Conservation (phyloP, 2,888 invertebrate genomes). For the Hirudinaria manillensis region DNA sequence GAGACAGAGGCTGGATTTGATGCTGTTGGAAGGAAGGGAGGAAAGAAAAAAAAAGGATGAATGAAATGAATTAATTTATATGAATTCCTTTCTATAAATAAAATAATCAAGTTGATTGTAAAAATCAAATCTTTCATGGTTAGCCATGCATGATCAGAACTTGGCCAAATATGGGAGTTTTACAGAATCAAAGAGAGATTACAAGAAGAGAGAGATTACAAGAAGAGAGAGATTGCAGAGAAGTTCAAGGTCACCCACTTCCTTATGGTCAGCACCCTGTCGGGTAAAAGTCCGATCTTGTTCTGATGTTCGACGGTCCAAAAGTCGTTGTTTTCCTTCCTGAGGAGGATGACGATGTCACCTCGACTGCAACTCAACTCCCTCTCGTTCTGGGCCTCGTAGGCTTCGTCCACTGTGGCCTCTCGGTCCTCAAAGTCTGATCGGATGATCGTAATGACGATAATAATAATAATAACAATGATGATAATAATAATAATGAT, state of each 20-base stretch:
- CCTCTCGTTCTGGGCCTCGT: conserved; percentile 69
- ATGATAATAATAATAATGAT: not conserved
- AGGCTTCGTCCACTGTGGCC: conserved; percentile 74
- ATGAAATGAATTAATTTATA: not conserved
- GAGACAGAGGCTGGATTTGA: conserved; percentile 1
- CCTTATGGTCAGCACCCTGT: conserved; percentile 56
- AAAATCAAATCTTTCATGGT: too few relatives aligned
- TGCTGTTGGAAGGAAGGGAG: not conserved
- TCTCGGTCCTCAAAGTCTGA: conserved; percentile 57
- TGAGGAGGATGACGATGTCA: conserved; percentile 68
- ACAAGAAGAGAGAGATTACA: too few relatives aligned
- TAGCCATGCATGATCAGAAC: too few relatives aligned
- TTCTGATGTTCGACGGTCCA: conserved; percentile 65
- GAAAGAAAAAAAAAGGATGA: not conserved
- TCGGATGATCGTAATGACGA: too few relatives aligned
- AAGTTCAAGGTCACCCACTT: conserved; percentile 14
- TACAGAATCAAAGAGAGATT: too few relatives aligned
- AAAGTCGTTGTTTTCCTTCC: conserved; percentile 75
- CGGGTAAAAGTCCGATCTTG: conserved; percentile 67
- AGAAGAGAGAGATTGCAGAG: not conserved
- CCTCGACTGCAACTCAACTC: conserved; percentile 73
- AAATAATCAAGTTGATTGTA: too few relatives aligned
- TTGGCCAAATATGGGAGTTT: too few relatives aligned
- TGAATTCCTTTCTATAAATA: not conserved
- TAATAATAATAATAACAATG: not conserved